phyloP scores from a whole-genome alignment of 2,113 vertebrate genomes.

The Aegithalos caudatus region DNA sequence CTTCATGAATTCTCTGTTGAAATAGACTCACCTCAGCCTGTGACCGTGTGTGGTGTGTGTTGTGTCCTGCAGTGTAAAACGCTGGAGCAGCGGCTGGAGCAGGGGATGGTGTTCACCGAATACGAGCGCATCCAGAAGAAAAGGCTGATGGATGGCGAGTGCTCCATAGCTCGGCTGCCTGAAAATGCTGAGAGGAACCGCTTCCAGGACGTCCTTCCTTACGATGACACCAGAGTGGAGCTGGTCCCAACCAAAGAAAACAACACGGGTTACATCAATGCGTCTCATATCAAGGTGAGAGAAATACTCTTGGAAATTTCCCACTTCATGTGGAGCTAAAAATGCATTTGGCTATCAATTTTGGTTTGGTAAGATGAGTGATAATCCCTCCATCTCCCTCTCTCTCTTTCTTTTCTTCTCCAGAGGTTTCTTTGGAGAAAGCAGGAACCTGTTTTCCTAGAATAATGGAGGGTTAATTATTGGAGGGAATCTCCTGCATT shows the following conservation, averaged over 20 bases:
- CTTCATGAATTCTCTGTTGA: background rate
- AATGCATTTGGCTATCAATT: background rate
- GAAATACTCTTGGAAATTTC: background rate
- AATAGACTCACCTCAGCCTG: fast-evolving
- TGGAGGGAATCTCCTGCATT: background rate
- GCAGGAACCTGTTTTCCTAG: background rate
- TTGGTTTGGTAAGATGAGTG: background rate
- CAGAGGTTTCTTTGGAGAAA: background rate
- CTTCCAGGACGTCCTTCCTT: constrained; percentile 94
- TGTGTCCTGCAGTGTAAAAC: constrained; percentile 79
- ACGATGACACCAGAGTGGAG: constrained; percentile 90
- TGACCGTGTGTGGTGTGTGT: background rate
- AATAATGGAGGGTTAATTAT: background rate
- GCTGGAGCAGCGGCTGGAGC: constrained; percentile 88
- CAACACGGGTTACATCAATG: constrained; percentile 97
- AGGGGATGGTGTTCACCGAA: constrained; percentile 89
- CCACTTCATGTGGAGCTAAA: background rate
- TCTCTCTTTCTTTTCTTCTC: background rate
- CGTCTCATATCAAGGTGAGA: constrained; percentile 90
- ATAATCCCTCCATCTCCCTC: background rate
- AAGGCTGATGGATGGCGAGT: constrained; percentile 73
- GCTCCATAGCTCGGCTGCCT: constrained; percentile 79
- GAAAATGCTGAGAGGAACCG: constrained; percentile 93
- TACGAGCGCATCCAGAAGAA: constrained; percentile 88
- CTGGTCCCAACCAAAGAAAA: constrained; percentile 98